Conservation (phyloP, 2,888 invertebrate genomes). For the Apodemia zela region DNA sequence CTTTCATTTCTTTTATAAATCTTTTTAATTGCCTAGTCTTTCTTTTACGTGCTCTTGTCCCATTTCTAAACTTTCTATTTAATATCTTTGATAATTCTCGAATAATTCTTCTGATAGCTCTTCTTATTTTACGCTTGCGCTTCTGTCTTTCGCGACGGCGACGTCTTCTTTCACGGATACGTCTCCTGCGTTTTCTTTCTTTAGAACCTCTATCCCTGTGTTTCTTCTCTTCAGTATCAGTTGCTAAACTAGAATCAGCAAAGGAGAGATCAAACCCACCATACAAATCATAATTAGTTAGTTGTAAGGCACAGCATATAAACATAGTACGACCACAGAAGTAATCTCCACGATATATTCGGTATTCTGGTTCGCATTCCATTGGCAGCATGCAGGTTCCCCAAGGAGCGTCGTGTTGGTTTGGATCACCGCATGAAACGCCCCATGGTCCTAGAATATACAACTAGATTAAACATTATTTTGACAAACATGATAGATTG, state of each 20-base stretch:
- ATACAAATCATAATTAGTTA: slow-evolving; percentile 61
- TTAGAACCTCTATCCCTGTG: slow-evolving; percentile 35
- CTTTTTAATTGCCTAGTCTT: slow-evolving; percentile 60
- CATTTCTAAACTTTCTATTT: slow-evolving; percentile 50
- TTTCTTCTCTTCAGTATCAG: slow-evolving; percentile 49
- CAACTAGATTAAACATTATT: slow-evolving; percentile 27
- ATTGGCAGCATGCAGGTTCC: slow-evolving; percentile 56
- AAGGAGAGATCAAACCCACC: slow-evolving; percentile 63
- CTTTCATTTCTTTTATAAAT: slow-evolving; percentile 55
- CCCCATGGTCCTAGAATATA: slow-evolving; percentile 66
- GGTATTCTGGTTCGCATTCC: slow-evolving; percentile 61
- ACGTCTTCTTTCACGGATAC: slow-evolving; percentile 34
- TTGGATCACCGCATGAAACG: slow-evolving; percentile 63
- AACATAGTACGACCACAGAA: slow-evolving; percentile 59
- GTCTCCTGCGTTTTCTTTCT: slow-evolving; percentile 35
- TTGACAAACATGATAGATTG: background rate
- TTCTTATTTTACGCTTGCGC: slow-evolving; percentile 53
- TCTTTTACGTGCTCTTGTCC: slow-evolving; percentile 46
- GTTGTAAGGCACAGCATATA: slow-evolving; percentile 56
- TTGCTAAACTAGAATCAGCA: slow-evolving; percentile 45
- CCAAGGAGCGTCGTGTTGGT: slow-evolving; percentile 67
- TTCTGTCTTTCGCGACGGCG: slow-evolving; percentile 40
- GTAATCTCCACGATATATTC: slow-evolving; percentile 62
- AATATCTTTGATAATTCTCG: slow-evolving; percentile 53
- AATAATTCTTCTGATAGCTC: slow-evolving; percentile 49